Evolutionary conservation across 2,797 vertebrate species (phyloP).

Genomic region (Sebastes reedi): DNA sequence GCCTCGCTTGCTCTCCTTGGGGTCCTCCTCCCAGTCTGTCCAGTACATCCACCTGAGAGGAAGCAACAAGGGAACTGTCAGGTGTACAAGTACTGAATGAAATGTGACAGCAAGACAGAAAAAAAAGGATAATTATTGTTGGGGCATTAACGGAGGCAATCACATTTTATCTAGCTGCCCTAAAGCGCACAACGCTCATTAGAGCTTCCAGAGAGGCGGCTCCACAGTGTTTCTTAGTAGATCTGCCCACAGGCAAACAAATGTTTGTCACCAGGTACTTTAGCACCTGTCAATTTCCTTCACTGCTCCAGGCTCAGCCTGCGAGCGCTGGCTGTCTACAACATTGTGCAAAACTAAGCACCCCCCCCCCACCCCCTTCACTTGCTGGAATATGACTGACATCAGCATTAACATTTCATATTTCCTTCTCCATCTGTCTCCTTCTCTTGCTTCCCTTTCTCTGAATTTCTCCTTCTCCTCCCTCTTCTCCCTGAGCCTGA

Average conservation of each 20-base stretch:
- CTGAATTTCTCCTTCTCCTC: conserved; percentile 1
- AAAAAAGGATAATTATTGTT: not conserved
- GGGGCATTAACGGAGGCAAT: not conserved
- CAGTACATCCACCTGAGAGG: conserved; percentile 95
- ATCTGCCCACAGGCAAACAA: conserved; percentile 21
- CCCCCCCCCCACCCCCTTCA: not conserved
- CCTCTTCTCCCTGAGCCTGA: conserved; percentile 57
- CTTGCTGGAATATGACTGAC: conserved; percentile 32
- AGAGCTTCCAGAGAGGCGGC: not conserved
- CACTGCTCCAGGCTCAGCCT: conserved; percentile 15
- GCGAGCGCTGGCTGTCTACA: conserved; percentile 7
- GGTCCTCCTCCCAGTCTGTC: conserved; percentile 99
- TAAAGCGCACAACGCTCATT: not conserved
- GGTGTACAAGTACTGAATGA: not conserved
- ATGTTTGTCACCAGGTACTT: conserved; percentile 33
- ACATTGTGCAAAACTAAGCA: not conserved
- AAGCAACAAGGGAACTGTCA: not conserved
- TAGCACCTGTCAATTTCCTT: conserved; percentile 29
- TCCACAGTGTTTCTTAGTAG: not conserved
- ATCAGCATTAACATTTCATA: conserved; percentile 37
- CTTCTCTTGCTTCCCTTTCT: conserved; percentile 9
- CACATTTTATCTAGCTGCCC: conserved; percentile 12
- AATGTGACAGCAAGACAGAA: not conserved
- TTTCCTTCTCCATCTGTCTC: conserved; percentile 33
- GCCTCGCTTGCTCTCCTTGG: conserved; percentile 95